phyloP scores from a whole-genome alignment of 2,888 invertebrate genomes.

The Epiblema foenella region DNA sequence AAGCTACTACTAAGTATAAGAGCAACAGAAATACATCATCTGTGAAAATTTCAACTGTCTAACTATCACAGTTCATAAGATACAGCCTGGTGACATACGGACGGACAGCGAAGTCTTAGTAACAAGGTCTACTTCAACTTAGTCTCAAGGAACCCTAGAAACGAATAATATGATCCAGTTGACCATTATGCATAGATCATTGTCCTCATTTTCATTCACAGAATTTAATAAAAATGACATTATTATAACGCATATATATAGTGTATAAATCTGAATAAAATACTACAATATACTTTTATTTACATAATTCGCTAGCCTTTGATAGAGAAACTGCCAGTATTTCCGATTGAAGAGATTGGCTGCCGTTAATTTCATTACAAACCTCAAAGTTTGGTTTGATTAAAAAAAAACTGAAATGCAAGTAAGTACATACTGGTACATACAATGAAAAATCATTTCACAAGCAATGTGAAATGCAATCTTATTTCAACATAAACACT shows the following conservation, averaged over 20 bases:
- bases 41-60: no score
- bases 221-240: background rate
- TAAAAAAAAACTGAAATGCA: background rate
- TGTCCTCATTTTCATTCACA: slow-evolving; percentile 8
- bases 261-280: slow-evolving; percentile 19
- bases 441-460: no score
- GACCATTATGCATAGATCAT: background rate
- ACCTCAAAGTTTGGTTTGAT: background rate
- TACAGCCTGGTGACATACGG: no score
- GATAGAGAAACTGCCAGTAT: background rate
- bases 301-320: slow-evolving; percentile 7
- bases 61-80: no score
- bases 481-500: no score
- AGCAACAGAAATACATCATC: no score
- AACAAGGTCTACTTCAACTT: no score
- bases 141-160: no score
- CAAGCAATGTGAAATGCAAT: no score
- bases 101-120: no score
- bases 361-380: background rate
- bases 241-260: slow-evolving; percentile 14
- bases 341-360: background rate
- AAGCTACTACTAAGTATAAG: no score
- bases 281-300: slow-evolving; percentile 17
- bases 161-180: background rate
- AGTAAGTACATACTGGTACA: no score